Conservation (phyloP, 2,888 invertebrate genomes). For the Ectemnius lituratus region DNA sequence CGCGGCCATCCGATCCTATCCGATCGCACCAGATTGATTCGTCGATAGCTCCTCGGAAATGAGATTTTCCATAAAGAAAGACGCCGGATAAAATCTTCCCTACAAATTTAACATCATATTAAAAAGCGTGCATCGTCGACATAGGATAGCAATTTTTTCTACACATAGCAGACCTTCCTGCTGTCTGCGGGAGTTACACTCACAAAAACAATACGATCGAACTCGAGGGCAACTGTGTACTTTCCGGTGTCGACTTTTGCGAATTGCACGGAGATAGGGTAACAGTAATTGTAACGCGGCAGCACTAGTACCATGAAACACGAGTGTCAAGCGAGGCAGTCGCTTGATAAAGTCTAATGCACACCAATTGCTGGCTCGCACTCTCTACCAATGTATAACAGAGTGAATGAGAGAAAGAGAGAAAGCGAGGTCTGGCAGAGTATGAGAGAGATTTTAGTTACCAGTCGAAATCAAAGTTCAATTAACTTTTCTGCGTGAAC, state of each 20-base stretch:
- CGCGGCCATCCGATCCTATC: constrained; percentile 34
- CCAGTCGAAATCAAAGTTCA: constrained; percentile 70
- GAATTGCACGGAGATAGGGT: constrained; percentile 5
- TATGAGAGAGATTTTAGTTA: constrained; percentile 60
- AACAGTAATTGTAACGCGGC: constrained; percentile 22
- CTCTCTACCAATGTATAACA: constrained; percentile 14
- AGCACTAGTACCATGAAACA: constrained; percentile 21
- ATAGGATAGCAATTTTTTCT: no score
- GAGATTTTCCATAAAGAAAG: constrained; percentile 26
- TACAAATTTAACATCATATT: no score
- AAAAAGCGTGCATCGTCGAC: no score
- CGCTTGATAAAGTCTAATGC: constrained; percentile 62
- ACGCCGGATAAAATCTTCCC: no score
- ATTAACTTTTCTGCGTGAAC: constrained; percentile 70
- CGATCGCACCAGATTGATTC: constrained; percentile 39
- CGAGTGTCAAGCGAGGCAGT: constrained; percentile 32
- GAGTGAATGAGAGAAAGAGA: no score
- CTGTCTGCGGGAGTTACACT: neutral
- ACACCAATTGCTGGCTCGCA: constrained; percentile 60
- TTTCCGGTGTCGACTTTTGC: neutral
- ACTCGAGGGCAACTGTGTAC: neutral
- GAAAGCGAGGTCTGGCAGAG: no score
- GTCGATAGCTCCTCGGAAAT: constrained; percentile 29
- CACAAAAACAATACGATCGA: neutral
- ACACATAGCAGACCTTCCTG: no score